phyloP scores from a whole-genome alignment of 2,797 vertebrate species.

The Anguilla megastoma region DNA sequence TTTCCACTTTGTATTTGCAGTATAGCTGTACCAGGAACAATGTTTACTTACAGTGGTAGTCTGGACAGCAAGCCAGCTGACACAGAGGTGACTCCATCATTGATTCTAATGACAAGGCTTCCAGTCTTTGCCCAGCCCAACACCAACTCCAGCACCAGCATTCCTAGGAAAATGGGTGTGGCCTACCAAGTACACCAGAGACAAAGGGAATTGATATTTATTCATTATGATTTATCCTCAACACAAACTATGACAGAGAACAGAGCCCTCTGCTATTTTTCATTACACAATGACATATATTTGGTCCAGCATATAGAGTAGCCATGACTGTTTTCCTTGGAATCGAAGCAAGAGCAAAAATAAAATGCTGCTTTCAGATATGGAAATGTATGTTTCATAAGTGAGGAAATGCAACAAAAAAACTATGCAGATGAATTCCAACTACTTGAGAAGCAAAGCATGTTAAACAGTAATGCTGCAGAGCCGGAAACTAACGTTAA shows the following conservation, averaged over 20 bases:
- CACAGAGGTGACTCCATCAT: constrained; percentile 81
- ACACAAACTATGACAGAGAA: neutral
- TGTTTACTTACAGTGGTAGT: constrained; percentile 78
- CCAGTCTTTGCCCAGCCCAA: constrained; percentile 75
- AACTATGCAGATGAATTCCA: constrained; percentile 18
- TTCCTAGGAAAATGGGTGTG: constrained; percentile 80
- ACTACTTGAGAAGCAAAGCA: constrained; percentile 42
- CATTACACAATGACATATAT: constrained; percentile 32
- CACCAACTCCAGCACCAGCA: constrained; percentile 82
- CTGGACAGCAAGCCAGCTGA: constrained; percentile 83
- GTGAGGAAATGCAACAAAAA: constrained; percentile 41
- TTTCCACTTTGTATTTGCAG: neutral
- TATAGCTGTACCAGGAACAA: neutral
- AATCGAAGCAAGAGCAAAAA: constrained; percentile 45
- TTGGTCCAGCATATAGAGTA: constrained; percentile 41
- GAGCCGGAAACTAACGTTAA: neutral
- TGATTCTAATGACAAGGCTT: constrained; percentile 65
- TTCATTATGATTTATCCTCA: neutral
- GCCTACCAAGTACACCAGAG: constrained; percentile 67
- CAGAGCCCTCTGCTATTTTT: constrained; percentile 10
- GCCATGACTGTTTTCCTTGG: constrained; percentile 57
- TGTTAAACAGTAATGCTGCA: neutral
- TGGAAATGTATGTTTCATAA: constrained; percentile 49
- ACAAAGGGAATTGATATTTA: constrained; percentile 15
- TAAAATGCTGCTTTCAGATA: constrained; percentile 55